These are phyloP conservation scores for Dipodomys ordii DNA, from an alignment of 2,113 vertebrate genomes.

Conservation along the genomic window DNA sequence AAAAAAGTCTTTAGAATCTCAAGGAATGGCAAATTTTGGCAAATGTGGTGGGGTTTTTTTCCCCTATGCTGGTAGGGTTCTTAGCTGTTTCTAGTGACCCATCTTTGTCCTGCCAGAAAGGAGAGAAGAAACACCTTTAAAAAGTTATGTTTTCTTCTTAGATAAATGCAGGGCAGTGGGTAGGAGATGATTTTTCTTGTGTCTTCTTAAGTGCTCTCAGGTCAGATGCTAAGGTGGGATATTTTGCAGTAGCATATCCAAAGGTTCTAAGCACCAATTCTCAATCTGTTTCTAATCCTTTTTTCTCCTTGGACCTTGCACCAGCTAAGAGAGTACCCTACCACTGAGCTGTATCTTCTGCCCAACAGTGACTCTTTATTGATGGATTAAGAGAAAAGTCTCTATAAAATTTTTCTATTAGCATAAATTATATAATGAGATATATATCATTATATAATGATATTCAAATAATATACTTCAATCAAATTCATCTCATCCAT, in stretches of 20 bases:
- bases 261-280: neutral
- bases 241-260: neutral
- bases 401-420: no score
- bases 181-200: neutral
- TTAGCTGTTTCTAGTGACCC: neutral
- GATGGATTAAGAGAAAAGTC: neutral
- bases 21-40: neutral
- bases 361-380: neutral
- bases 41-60: neutral
- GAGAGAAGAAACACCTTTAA: neutral
- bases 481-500: no score
- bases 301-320: neutral
- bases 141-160: neutral
- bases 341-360: neutral
- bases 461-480: no score
- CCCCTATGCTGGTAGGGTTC: neutral
- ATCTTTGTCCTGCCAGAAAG: neutral
- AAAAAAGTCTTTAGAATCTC: neutral
- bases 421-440: no score
- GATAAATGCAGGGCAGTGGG: neutral
- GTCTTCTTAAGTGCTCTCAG: neutral
- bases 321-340: neutral
- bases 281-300: no score
- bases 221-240: neutral
- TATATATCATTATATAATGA: no score